A percentile compares a stretch with the other conserved stretches of the same genome.
phyloP scores from a whole-genome alignment of 2,797 vertebrate species.

The Amblyopsis hoosieri region DNA sequence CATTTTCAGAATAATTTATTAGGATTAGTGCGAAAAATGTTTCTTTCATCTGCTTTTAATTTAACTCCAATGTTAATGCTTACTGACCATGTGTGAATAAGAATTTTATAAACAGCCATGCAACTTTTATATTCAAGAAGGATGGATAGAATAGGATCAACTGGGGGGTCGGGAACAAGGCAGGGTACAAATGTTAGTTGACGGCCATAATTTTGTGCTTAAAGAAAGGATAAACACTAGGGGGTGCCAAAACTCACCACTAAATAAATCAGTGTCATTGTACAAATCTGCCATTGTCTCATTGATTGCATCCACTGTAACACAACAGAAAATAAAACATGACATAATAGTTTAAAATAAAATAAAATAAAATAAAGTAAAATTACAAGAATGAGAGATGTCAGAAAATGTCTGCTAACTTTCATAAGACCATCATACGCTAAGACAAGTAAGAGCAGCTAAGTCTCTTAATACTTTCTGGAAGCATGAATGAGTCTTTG shows the following conservation, averaged over 20 bases:
- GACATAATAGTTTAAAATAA: slow-evolving; percentile 40
- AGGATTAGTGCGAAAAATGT: too few species aligned
- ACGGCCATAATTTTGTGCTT: slow-evolving; percentile 52
- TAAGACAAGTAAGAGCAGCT: slow-evolving; percentile 7
- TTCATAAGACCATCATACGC: slow-evolving; percentile 3
- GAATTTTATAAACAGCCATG: too few species aligned
- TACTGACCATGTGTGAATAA: too few species aligned
- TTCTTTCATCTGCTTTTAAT: too few species aligned
- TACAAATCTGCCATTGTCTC: slow-evolving; percentile 98
- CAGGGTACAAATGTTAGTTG: slow-evolving; percentile 73
- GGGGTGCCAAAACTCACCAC: slow-evolving; percentile 96
- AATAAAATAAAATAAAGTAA: slow-evolving; percentile 8
- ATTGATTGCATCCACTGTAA: slow-evolving; percentile 99
- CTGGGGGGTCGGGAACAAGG: not conserved
- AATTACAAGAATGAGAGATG: slow-evolving; percentile 35
- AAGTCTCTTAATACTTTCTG: slow-evolving; percentile 11
- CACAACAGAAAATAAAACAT: slow-evolving; percentile 82
- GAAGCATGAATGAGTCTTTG: slow-evolving; percentile 47
- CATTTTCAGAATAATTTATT: too few species aligned
- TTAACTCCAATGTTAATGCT: too few species aligned
- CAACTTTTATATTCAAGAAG: not conserved
- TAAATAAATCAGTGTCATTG: slow-evolving; percentile 98
- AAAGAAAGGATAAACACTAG: slow-evolving; percentile 76
- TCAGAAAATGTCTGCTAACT: slow-evolving; percentile 12
- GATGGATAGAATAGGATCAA: not conserved